These are phyloP conservation scores for Catharus fuscescens DNA, from an alignment of 2,113 vertebrate species.

Conservation along the genomic window DNA sequence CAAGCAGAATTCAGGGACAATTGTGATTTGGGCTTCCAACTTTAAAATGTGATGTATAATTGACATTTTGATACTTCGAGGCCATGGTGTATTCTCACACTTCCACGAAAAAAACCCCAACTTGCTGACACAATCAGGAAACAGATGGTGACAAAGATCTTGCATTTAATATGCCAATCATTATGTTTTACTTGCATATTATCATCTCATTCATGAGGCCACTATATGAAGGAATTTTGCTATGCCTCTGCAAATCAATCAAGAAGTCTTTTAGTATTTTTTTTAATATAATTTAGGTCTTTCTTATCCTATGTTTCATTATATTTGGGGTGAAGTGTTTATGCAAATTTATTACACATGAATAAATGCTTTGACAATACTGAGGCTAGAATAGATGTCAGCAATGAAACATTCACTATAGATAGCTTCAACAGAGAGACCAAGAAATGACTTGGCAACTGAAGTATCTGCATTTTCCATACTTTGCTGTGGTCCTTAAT, in stretches of 20 bases:
- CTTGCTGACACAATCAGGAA: conserved; percentile 86
- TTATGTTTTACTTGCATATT: conserved; percentile 80
- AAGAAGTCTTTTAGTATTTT: conserved; percentile 65
- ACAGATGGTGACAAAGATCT: conserved; percentile 85
- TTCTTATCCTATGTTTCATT: conserved; percentile 65
- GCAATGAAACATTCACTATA: conserved; percentile 40
- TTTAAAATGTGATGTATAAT: conserved; percentile 84
- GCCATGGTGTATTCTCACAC: conserved; percentile 84
- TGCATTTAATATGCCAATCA: conserved; percentile 85
- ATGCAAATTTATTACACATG: conserved; percentile 48
- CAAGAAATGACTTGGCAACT: conserved; percentile 63
- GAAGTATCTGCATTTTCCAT: conserved; percentile 48
- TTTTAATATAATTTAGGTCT: conserved; percentile 57
- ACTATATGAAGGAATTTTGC: conserved; percentile 80
- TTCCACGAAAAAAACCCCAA: conserved; percentile 75
- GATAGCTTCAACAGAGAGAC: conserved; percentile 25
- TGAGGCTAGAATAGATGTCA: conserved; percentile 46
- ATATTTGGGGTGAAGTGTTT: conserved; percentile 42
- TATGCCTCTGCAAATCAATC: conserved; percentile 69
- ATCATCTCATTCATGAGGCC: conserved; percentile 81
- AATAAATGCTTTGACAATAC: conserved; percentile 56
- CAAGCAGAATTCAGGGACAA: conserved; percentile 73
- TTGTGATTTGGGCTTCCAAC: conserved; percentile 80
- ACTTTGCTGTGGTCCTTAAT: conserved; percentile 41
- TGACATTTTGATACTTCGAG: conserved; percentile 86